These are phyloP conservation scores for Metaphire vulgaris DNA, from an alignment of 1,140 invertebrate genomes.

Conservation along the genomic window DNA sequence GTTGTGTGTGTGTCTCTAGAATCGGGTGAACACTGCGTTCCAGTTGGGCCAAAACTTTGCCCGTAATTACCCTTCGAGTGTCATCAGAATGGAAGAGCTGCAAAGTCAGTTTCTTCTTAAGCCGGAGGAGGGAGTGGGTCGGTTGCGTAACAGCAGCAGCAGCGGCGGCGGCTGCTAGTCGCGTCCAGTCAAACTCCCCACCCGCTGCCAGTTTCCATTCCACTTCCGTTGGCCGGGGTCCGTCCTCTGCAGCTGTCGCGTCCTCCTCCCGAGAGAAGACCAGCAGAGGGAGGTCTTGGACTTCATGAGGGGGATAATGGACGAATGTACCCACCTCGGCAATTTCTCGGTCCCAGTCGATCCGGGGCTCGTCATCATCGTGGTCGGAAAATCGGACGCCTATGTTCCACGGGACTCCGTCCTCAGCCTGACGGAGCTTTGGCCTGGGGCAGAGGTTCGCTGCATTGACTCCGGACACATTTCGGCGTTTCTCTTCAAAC, in stretches of 20 bases:
- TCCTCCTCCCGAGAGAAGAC: too few species aligned
- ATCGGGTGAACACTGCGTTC: constrained; percentile 33
- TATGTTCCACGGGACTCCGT: constrained; percentile 83
- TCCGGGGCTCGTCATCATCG: constrained; percentile 55
- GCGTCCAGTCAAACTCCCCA: neutral
- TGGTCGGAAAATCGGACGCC: constrained; percentile 65
- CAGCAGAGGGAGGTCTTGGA: constrained; percentile 55
- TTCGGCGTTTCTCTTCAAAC: constrained; percentile 76
- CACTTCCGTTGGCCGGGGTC: neutral
- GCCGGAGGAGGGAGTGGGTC: too few species aligned
- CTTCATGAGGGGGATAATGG: constrained; percentile 97
- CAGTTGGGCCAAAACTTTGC: constrained; percentile 73
- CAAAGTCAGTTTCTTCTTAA: too few species aligned
- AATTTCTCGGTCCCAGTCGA: constrained; percentile 80
- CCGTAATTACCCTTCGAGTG: constrained; percentile 63
- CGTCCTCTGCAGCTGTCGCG: too few species aligned
- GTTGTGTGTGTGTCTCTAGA: too few species aligned
- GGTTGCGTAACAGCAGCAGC: too few species aligned
- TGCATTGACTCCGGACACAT: constrained; percentile 82
- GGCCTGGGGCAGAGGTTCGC: constrained; percentile 81
- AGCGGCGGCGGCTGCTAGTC: constrained; percentile 12
- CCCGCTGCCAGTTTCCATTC: too few species aligned
- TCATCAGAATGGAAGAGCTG: constrained; percentile 33
- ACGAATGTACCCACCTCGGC: constrained; percentile 91
- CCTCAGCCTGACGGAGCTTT: constrained; percentile 73